Evolutionary conservation across 2,797 vertebrate species (phyloP).

Genomic region (Rhincodon typus): DNA sequence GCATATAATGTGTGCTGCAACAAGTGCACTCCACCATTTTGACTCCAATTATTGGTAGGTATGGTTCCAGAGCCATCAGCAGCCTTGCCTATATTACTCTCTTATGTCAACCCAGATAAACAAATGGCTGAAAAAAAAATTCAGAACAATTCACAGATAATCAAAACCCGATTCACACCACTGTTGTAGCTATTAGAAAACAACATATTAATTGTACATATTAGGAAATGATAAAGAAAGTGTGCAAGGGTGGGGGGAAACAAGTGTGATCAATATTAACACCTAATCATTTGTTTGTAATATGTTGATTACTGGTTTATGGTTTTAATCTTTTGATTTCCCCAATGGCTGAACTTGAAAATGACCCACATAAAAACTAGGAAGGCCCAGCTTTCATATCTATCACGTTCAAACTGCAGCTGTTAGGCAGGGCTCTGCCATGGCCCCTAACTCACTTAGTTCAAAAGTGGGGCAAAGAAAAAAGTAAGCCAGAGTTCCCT

Average conservation of each 20-base stretch:
- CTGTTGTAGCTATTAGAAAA: neutral
- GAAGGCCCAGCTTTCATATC: neutral
- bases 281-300: neutral
- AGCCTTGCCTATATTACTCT: no score
- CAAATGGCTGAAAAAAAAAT: no score
- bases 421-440: neutral
- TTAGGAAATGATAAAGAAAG: neutral
- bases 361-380: neutral
- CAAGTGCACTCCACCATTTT: neutral
- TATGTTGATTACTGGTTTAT: slow-evolving; percentile 4
- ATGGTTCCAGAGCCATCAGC: neutral
- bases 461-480: neutral
- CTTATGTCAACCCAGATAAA: no score
- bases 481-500: neutral
- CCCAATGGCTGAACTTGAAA: slow-evolving; percentile 13
- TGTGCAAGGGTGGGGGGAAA: neutral
- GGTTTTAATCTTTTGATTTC: slow-evolving; percentile 5
- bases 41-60: neutral
- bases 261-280: neutral
- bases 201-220: neutral
- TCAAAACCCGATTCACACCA: neutral
- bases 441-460: neutral
- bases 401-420: neutral
- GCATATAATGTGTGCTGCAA: neutral
- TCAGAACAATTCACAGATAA: neutral